Conservation (phyloP, 2,888 invertebrate genomes). For the Ormyrus rosae region DNA sequence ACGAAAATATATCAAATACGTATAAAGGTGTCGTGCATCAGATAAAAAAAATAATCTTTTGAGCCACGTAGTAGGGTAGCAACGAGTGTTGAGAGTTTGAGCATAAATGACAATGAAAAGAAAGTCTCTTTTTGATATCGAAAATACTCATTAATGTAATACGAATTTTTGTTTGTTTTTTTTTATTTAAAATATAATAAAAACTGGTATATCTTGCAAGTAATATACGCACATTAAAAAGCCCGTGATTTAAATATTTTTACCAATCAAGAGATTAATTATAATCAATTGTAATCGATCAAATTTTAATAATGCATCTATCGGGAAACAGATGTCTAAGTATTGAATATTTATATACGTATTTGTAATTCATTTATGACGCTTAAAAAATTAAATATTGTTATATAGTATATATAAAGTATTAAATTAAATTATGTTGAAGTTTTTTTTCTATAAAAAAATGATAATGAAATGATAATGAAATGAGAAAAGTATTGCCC, state of each 20-base stretch:
- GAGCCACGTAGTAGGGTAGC: slow-evolving; percentile 55
- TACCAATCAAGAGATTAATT: slow-evolving; percentile 10
- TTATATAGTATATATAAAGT: no score
- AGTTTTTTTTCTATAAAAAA: no score
- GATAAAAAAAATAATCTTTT: slow-evolving; percentile 41
- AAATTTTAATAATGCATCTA: slow-evolving; percentile 2
- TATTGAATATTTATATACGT: no score
- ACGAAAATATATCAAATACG: slow-evolving; percentile 54
- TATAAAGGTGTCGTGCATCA: slow-evolving; percentile 55
- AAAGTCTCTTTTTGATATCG: slow-evolving; percentile 46
- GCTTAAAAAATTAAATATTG: no score
- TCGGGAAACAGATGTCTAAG: no score
- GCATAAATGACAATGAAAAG: background rate
- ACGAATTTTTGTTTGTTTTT: slow-evolving; percentile 19
- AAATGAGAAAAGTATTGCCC: background rate
- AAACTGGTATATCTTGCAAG: slow-evolving; percentile 32
- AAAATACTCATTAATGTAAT: slow-evolving; percentile 20
- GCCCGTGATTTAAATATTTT: slow-evolving; percentile 26
- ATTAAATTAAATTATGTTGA: no score
- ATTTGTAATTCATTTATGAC: no score
- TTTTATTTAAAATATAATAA: slow-evolving; percentile 24
- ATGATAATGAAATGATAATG: background rate
- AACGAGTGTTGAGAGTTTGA: slow-evolving; percentile 59
- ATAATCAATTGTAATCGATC: background rate
- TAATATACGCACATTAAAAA: slow-evolving; percentile 40